Evolutionary conservation across 2,113 vertebrate species (phyloP).

Genomic region (Xiphophorus hellerii): DNA sequence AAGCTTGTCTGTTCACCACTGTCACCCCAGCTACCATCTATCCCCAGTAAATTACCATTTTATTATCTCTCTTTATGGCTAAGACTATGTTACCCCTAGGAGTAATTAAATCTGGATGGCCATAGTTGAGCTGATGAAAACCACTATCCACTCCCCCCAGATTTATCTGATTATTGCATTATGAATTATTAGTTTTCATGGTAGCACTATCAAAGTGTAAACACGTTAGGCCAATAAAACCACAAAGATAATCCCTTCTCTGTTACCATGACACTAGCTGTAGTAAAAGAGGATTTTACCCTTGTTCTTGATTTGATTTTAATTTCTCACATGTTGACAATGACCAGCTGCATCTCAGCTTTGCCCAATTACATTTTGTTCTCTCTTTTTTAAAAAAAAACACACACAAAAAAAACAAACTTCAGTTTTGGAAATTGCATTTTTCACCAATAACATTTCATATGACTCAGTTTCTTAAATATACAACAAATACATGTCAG

Average conservation of each 20-base stretch:
- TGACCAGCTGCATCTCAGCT: constrained; percentile 5
- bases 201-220: neutral
- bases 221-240: constrained; percentile 14
- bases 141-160: neutral
- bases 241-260: constrained; percentile 15
- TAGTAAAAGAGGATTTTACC: neutral
- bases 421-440: constrained; percentile 10
- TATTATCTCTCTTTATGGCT: constrained; percentile 51
- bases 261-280: neutral
- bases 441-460: neutral
- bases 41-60: constrained; percentile 64
- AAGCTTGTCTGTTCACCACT: constrained; percentile 22
- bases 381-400: neutral
- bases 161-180: constrained; percentile 12
- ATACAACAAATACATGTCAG: too few relatives aligned
- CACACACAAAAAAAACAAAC: neutral
- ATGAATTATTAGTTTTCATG: neutral
- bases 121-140: constrained; percentile 31
- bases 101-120: constrained; percentile 57
- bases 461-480: neutral
- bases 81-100: constrained; percentile 48
- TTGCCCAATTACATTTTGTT: neutral
- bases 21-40: neutral
- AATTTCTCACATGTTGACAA: constrained; percentile 11
- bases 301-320: constrained; percentile 12